Percentiles rank a stretch among this genome's conserved stretches.
Evolutionary conservation across 2,888 invertebrate genomes (phyloP).

Genomic region (Rhogogaster chlorosoma): DNA sequence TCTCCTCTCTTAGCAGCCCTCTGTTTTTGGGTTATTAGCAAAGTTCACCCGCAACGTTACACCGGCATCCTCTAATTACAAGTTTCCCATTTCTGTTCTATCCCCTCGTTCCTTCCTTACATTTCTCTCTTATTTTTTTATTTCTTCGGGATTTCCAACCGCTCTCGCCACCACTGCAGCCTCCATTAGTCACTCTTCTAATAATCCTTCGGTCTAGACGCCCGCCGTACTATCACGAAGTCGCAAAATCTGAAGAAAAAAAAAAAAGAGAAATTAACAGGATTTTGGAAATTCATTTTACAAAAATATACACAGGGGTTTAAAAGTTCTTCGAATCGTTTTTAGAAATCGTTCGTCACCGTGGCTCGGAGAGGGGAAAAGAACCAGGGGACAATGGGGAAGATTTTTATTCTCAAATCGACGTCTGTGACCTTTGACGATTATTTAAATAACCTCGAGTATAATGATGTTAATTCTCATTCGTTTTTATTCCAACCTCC

Average conservation of each 20-base stretch:
- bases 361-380: neutral
- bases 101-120: neutral
- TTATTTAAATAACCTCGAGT: neutral
- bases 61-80: constrained; percentile 47
- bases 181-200: constrained; percentile 24
- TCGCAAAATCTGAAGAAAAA: neutral
- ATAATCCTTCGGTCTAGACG: neutral
- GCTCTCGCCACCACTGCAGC: neutral
- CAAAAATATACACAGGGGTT: no score
- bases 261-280: neutral
- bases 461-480: neutral
- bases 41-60: constrained; percentile 70
- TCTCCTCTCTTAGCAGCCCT: neutral
- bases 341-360: constrained; percentile 29
- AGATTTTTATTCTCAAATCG: neutral
- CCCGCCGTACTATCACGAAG: neutral
- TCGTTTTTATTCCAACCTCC: no score
- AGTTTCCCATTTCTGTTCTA: constrained; percentile 31
- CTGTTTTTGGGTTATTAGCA: constrained; percentile 71
- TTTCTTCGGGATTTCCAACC: neutral
- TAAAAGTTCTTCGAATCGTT: no score
- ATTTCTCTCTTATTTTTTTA: neutral
- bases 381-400: no score
- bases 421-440: neutral
- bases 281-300: no score